Percentiles rank a stretch among this genome's conserved stretches.
These are phyloP conservation scores for Cinclus cinclus DNA, from an alignment of 2,113 vertebrate species.

Conservation along the genomic window DNA sequence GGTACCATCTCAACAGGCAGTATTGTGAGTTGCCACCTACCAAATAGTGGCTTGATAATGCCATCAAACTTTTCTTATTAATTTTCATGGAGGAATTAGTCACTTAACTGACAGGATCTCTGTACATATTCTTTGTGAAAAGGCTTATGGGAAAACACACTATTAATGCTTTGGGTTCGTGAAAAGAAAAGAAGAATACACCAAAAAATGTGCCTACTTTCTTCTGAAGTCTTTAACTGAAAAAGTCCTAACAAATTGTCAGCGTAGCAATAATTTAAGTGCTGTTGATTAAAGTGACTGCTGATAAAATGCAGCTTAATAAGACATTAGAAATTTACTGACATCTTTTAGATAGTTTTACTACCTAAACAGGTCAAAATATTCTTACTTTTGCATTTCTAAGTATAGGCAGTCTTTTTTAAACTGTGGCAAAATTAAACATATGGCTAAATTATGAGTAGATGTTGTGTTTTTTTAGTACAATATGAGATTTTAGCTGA, in stretches of 20 bases:
- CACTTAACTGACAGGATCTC: background rate
- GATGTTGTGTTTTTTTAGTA: fast-evolving
- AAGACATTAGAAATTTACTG: background rate
- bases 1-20: background rate
- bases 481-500: background rate
- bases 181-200: background rate
- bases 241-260: background rate
- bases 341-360: background rate
- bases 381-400: background rate
- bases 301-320: background rate
- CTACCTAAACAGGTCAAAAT: background rate
- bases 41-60: background rate
- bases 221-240: background rate
- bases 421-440: background rate
- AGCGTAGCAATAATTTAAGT: background rate
- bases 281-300: background rate
- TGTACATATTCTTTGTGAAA: background rate
- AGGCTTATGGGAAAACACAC: background rate
- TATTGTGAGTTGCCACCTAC: background rate
- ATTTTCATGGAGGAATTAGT: background rate
- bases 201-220: background rate
- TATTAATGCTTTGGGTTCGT: background rate
- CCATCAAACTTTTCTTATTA: background rate
- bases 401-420: background rate
- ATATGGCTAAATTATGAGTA: background rate